Conservation (phyloP, 23 tunicate species). For the Corella eumyota region DNA sequence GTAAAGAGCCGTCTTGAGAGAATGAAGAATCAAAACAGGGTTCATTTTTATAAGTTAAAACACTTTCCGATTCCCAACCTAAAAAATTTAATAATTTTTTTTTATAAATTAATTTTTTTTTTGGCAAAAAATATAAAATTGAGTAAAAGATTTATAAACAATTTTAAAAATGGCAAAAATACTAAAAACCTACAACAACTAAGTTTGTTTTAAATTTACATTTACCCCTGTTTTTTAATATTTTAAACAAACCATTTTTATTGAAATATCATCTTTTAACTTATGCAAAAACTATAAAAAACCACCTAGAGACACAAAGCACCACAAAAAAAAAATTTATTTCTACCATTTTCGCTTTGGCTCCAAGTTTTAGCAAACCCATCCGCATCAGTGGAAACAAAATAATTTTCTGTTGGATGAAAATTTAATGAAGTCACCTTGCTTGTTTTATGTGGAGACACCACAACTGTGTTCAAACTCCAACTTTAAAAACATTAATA, state of each 20-base stretch:
- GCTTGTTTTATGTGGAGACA: constrained; percentile 34
- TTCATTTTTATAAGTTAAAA: constrained; percentile 16
- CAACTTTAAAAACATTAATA: constrained; percentile 35
- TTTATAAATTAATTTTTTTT: too few species aligned
- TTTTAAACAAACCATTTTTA: too few species aligned
- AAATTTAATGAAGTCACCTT: constrained; percentile 30
- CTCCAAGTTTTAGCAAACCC: constrained; percentile 59
- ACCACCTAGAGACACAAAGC: too few species aligned
- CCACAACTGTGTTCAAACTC: constrained; percentile 44
- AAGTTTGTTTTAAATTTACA: too few species aligned
- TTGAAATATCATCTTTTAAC: too few species aligned
- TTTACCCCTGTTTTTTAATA: too few species aligned
- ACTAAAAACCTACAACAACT: too few species aligned
- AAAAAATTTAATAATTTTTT: neutral
- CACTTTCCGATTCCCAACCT: constrained; percentile 58
- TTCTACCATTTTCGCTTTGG: neutral
- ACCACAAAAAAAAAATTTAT: too few species aligned
- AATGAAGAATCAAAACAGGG: constrained; percentile 25
- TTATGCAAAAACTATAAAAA: too few species aligned
- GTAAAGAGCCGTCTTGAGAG: constrained; percentile 77
- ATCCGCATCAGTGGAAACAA: constrained; percentile 36
- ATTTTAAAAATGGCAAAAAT: too few species aligned
- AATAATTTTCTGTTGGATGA: constrained; percentile 18
- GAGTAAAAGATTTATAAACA: too few species aligned
- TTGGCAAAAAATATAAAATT: too few species aligned